These are phyloP conservation scores for Glaucomys volans DNA, from an alignment of 2,113 vertebrate species.

Conservation along the genomic window DNA sequence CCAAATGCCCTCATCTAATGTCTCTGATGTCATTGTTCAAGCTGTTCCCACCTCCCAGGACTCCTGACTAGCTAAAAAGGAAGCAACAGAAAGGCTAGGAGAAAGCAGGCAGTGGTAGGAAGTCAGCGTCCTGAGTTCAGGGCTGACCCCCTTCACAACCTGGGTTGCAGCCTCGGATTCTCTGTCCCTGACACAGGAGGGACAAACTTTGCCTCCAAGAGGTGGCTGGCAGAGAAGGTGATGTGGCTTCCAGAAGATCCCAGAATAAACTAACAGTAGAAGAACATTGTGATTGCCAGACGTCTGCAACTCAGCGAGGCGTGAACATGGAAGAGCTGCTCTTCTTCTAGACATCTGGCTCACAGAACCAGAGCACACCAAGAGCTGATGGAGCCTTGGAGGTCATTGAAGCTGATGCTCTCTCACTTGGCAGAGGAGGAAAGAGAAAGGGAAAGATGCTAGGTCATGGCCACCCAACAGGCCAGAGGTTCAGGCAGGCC, in stretches of 20 bases:
- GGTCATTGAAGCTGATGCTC: neutral
- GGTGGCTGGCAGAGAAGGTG: neutral
- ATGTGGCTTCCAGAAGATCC: neutral
- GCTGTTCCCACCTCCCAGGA: neutral
- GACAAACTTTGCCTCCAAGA: neutral
- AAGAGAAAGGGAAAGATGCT: neutral
- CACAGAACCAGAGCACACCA: neutral
- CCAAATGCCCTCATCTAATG: neutral
- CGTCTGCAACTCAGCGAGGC: neutral
- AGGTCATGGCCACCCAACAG: neutral
- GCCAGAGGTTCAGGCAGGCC: neutral
- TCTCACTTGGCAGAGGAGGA: neutral
- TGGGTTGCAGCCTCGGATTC: neutral
- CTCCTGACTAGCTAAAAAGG: neutral
- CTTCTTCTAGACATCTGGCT: neutral
- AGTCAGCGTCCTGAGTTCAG: neutral
- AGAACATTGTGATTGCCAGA: neutral
- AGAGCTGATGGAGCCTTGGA: neutral
- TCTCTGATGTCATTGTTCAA: neutral
- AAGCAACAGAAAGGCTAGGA: neutral
- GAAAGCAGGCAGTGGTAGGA: neutral
- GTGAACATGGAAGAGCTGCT: neutral
- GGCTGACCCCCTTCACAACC: neutral
- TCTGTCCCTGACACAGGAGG: neutral
- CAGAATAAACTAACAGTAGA: neutral